Conservation (phyloP, 2,797 vertebrate genomes). For the Myotis vivesi region DNA sequence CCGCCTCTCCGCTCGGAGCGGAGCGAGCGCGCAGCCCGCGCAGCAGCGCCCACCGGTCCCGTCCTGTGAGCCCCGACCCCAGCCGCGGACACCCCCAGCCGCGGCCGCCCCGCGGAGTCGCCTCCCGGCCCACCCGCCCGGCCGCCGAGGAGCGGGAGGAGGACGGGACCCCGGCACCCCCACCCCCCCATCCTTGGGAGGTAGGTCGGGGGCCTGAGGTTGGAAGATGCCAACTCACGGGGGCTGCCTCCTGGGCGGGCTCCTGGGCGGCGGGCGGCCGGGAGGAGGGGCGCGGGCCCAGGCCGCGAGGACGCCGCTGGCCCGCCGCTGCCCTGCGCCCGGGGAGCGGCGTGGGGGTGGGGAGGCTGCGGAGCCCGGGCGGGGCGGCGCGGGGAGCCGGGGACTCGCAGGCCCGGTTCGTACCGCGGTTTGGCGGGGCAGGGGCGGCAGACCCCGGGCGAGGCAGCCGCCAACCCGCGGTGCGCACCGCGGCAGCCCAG, state of each 20-base stretch:
- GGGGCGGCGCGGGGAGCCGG: not conserved
- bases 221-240: slow-evolving; percentile 69
- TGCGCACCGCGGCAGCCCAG: not conserved
- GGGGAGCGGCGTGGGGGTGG: slow-evolving; percentile 64
- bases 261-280: not conserved
- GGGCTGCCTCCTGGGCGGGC: slow-evolving; percentile 14
- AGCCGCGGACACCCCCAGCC: slow-evolving; percentile 64
- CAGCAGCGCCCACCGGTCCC: slow-evolving; percentile 65
- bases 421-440: not conserved
- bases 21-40: slow-evolving; percentile 76
- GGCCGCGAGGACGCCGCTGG: slow-evolving; percentile 29
- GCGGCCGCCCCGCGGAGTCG: slow-evolving; percentile 67
- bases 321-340: slow-evolving; percentile 3
- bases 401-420: not conserved
- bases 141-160: slow-evolving; percentile 74
- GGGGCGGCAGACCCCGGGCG: slow-evolving; percentile 20
- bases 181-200: slow-evolving; percentile 55
- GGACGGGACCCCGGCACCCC: slow-evolving; percentile 78
- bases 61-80: slow-evolving; percentile 76
- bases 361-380: slow-evolving; percentile 50
- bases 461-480: not conserved
- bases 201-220: slow-evolving; percentile 57
- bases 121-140: slow-evolving; percentile 67
- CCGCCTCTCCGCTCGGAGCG: slow-evolving; percentile 63
- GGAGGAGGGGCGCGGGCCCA: slow-evolving; percentile 50